Evolutionary conservation across 2,888 invertebrate species (phyloP).

Genomic region (Tolmerus cingulatus): DNA sequence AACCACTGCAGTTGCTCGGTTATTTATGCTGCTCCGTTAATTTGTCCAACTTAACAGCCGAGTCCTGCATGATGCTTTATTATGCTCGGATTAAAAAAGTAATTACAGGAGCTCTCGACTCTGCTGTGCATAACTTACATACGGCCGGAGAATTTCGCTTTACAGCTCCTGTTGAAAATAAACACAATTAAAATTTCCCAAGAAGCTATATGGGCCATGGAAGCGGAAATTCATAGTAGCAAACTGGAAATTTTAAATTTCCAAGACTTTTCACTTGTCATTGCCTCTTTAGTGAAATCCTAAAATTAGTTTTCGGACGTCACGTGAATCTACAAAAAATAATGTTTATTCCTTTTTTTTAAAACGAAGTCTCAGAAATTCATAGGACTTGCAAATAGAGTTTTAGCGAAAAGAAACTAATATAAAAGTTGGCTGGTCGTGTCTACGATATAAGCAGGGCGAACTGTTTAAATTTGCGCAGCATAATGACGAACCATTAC

Average conservation of each 20-base stretch:
- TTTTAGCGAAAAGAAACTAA: not conserved
- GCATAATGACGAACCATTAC: conserved; percentile 2
- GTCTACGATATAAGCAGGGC: not conserved
- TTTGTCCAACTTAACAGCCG: conserved; percentile 14
- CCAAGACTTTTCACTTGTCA: not conserved
- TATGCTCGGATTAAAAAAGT: not conserved
- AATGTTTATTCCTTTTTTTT: not conserved
- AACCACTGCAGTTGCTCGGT: conserved; percentile 4
- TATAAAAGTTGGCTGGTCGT: not conserved
- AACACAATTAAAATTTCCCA: not conserved
- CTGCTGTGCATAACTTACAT: not conserved
- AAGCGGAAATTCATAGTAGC: not conserved
- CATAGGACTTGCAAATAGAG: not conserved
- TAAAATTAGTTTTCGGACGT: not conserved
- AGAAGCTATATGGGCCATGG: not conserved
- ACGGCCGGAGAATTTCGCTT: not conserved
- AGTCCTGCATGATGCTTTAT: not conserved
- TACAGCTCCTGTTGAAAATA: not conserved
- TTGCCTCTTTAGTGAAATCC: not conserved
- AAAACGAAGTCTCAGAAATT: not conserved
- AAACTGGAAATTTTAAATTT: not conserved
- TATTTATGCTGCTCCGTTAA: not conserved
- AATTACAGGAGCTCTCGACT: not conserved
- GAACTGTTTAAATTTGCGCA: conserved; percentile 9
- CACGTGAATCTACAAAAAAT: not conserved